Percentiles rank a stretch among this genome's conserved stretches.
Evolutionary conservation across 2,797 vertebrate genomes (phyloP).

Genomic region (Phylloscopus collybita): DNA sequence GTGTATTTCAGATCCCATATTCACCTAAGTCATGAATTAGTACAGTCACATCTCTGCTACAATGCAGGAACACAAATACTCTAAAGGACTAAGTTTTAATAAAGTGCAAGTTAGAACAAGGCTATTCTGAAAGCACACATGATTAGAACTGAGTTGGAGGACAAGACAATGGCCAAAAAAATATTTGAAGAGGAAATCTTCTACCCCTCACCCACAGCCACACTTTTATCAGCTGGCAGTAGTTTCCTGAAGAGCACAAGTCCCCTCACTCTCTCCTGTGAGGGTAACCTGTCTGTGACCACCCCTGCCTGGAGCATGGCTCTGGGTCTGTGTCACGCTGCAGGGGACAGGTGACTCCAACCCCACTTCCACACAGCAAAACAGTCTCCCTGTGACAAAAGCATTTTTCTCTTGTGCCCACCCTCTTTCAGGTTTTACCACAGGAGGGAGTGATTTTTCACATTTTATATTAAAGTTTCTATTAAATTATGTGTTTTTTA

Average conservation of each 20-base stretch:
- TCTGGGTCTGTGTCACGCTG: background rate
- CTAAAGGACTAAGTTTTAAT: background rate
- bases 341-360: background rate
- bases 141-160: background rate
- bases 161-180: background rate
- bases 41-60: background rate
- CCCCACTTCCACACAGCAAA: background rate
- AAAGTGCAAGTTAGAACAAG: background rate
- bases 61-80: background rate
- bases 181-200: background rate
- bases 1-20: background rate
- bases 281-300: background rate
- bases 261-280: accelerated
- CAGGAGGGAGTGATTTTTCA: constrained; percentile 59
- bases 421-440: constrained; percentile 21
- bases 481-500: background rate
- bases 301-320: background rate
- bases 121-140: background rate
- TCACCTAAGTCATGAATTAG: background rate
- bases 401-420: background rate
- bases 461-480: background rate
- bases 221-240: background rate
- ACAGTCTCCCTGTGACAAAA: background rate
- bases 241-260: background rate
- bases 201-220: background rate